These are phyloP conservation scores for Apogon talboti DNA, from an alignment of 2,797 vertebrate genomes.

Conservation along the genomic window DNA sequence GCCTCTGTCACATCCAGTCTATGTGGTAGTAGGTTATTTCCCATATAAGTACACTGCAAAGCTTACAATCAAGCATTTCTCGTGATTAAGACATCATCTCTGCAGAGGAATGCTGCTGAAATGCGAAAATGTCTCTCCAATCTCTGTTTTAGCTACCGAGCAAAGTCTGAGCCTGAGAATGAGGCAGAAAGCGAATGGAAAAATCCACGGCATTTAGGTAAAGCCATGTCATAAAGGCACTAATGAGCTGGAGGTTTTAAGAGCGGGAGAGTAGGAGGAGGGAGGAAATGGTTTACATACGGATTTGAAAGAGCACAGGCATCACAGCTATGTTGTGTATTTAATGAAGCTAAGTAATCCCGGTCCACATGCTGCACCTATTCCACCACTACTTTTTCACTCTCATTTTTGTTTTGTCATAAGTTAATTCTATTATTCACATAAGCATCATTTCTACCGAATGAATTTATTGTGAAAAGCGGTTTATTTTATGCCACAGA, in stretches of 20 bases:
- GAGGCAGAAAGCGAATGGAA: conserved; percentile 75
- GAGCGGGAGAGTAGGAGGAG: conserved; percentile 45
- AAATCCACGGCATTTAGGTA: conserved; percentile 83
- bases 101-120: conserved; percentile 45
- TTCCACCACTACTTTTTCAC: conserved; percentile 20
- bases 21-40: conserved; percentile 2
- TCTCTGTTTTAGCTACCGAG: conserved; percentile 59
- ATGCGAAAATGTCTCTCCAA: conserved; percentile 43
- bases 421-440: conserved; percentile 1
- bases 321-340: conserved; percentile 73
- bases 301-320: conserved; percentile 76
- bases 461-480: background rate
- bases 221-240: conserved; percentile 83
- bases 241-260: conserved; percentile 84
- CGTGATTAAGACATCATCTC: conserved; percentile 11
- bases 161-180: conserved; percentile 52
- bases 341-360: conserved; percentile 72
- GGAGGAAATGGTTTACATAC: conserved; percentile 82
- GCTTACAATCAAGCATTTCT: background rate
- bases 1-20: conserved; percentile 17
- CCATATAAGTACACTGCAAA: conserved; percentile 8
- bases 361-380: conserved; percentile 34
- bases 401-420: conserved; percentile 26
- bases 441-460: background rate
- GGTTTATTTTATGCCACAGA: background rate